Conservation (phyloP, 64 coral and sea anemone genomes). For the Acropora yongei region DNA sequence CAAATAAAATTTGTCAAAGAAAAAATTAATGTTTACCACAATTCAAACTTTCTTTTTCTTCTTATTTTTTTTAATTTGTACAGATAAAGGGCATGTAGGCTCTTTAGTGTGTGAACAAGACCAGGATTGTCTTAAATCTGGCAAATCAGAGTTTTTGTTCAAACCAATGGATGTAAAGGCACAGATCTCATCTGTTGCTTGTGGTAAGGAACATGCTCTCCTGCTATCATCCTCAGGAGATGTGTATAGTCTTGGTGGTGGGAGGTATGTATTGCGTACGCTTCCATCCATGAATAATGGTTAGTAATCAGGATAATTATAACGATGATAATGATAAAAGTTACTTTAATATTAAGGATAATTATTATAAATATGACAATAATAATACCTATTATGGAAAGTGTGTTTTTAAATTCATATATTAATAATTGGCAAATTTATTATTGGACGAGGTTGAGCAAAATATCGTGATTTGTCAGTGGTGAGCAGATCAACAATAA, state of each 20-base stretch:
- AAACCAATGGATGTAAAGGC: slow-evolving; percentile 25
- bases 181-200: slow-evolving; percentile 58
- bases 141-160: not conserved
- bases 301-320: too few relatives aligned
- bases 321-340: too few relatives aligned
- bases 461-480: too few relatives aligned
- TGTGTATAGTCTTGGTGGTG: slow-evolving; percentile 80
- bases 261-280: slow-evolving; percentile 56
- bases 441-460: too few relatives aligned
- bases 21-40: too few relatives aligned
- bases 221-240: slow-evolving; percentile 64
- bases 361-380: too few relatives aligned
- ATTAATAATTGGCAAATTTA: too few relatives aligned
- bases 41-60: not conserved
- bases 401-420: too few relatives aligned
- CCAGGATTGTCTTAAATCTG: not conserved
- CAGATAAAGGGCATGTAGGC: slow-evolving; percentile 7
- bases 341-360: too few relatives aligned
- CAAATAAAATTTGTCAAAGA: not conserved
- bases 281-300: too few relatives aligned
- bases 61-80: not conserved
- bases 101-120: not conserved
- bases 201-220: slow-evolving; percentile 90
- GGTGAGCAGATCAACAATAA: too few relatives aligned
- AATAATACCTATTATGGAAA: too few relatives aligned